Conservation (phyloP, 2,113 vertebrate genomes). For the Peromyscus polionotus region DNA sequence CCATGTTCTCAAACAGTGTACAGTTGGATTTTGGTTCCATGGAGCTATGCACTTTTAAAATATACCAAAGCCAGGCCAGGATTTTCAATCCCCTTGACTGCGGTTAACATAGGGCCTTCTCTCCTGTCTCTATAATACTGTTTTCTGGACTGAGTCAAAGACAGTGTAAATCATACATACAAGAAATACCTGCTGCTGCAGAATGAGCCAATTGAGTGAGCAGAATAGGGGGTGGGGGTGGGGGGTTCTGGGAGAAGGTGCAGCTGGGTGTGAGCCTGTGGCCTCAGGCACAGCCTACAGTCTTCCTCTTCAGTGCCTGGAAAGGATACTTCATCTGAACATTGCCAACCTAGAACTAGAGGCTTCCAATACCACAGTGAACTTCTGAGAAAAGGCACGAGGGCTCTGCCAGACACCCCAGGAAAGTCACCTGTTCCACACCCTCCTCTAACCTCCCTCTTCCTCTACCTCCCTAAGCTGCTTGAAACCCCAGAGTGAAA, state of each 20-base stretch:
- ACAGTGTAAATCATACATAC: neutral
- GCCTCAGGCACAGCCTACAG: neutral
- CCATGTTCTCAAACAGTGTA: neutral
- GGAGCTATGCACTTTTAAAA: neutral
- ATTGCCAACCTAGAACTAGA: neutral
- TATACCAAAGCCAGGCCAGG: neutral
- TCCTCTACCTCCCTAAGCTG: neutral
- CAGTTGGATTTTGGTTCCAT: neutral
- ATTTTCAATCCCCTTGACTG: neutral
- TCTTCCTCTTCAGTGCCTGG: neutral
- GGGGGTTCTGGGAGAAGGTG: neutral
- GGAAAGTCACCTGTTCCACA: neutral
- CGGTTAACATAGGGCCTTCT: neutral
- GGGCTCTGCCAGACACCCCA: neutral
- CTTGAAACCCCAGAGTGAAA: neutral
- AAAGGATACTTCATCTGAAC: neutral
- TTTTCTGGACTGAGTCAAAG: neutral
- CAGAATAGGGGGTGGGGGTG: fast-evolving
- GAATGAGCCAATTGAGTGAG: neutral
- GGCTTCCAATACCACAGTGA: neutral
- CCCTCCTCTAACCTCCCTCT: neutral
- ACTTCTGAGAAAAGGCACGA: neutral
- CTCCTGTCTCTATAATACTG: neutral
- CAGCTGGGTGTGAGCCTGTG: neutral
- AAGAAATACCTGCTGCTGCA: neutral